phyloP scores from a whole-genome alignment of 2,888 invertebrate species.

The Rotaria sp. region DNA sequence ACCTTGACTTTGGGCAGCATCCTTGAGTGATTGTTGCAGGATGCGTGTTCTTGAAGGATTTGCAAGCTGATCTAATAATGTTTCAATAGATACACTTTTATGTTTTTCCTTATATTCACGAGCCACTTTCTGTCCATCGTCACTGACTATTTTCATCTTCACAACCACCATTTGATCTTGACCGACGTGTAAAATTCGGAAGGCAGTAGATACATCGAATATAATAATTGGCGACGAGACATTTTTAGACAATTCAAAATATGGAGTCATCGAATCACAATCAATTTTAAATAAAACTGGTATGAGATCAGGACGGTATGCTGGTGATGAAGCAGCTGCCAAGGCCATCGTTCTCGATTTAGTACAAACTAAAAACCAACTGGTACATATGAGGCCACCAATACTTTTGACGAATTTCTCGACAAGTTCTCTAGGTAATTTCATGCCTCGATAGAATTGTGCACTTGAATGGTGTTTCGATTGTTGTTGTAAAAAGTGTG shows the following conservation, averaged over 20 bases:
- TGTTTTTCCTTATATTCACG: no score
- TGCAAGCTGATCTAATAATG: no score
- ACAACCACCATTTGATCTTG: no score
- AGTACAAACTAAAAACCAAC: background rate
- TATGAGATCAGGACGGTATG: background rate
- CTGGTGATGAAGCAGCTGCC: background rate
- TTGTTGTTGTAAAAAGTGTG: background rate
- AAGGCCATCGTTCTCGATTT: background rate
- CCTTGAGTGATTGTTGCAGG: no score
- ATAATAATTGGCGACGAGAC: no score
- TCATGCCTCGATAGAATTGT: background rate
- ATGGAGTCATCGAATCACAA: background rate
- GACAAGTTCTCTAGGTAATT: background rate
- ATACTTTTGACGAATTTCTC: background rate
- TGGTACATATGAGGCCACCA: background rate
- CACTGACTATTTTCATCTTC: no score
- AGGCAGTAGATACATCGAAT: no score
- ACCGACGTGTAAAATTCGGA: no score
- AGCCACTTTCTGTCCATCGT: no score
- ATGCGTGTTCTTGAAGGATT: no score
- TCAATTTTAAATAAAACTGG: background rate
- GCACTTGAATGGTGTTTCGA: background rate
- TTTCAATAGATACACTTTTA: no score
- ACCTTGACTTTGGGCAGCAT: no score
- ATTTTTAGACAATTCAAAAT: background rate